Evolutionary conservation across 1,140 invertebrate genomes (phyloP).

Genomic region (Brachionus manjavacas): DNA sequence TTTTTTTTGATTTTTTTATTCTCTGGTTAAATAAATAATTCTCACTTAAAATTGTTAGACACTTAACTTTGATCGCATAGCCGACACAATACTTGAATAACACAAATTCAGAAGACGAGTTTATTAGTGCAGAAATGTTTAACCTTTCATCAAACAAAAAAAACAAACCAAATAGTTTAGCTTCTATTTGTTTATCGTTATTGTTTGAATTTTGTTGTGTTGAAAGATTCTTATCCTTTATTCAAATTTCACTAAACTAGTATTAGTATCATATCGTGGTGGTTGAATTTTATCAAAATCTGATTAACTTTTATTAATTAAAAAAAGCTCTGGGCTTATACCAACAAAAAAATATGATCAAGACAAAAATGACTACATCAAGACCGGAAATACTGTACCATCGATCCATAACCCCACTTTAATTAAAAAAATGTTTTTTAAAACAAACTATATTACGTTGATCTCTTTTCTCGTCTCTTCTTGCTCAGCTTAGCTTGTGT

Average conservation of each 20-base stretch:
- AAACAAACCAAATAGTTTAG: not conserved
- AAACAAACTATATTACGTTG: too few species aligned
- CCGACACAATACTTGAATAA: not conserved
- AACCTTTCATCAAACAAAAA: not conserved
- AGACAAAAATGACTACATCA: not conserved
- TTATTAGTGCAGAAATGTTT: not conserved
- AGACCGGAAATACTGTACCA: not conserved
- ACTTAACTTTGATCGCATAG: too few species aligned
- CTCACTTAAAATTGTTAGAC: too few species aligned
- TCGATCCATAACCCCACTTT: too few species aligned
- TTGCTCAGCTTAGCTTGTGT: too few species aligned
- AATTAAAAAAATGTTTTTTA: too few species aligned
- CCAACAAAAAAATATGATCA: not conserved
- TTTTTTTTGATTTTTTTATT: not conserved
- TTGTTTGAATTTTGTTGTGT: not conserved
- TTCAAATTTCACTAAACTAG: not conserved
- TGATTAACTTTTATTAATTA: not conserved
- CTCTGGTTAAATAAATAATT: too few species aligned
- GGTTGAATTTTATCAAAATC: not conserved
- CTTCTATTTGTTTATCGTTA: not conserved
- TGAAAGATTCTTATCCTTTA: not conserved
- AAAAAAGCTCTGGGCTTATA: not conserved
- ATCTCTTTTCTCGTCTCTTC: too few species aligned
- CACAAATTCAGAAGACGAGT: not conserved
- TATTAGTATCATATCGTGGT: not conserved